Conservation (phyloP, 2,113 vertebrate species). For the Cyprinodon tularosa region DNA sequence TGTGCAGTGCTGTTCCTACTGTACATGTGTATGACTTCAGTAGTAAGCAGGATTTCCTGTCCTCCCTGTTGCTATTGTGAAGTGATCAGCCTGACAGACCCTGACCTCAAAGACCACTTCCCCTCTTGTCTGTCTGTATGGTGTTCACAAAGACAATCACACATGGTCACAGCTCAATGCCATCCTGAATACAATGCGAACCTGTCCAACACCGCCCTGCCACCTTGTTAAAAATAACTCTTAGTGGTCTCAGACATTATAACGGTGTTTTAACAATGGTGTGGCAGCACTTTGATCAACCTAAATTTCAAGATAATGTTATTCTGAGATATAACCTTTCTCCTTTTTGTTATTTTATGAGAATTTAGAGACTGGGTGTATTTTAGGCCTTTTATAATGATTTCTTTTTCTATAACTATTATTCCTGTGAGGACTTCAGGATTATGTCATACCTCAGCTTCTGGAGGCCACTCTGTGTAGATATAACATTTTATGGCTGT, state of each 20-base stretch:
- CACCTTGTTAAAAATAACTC: slow-evolving; percentile 73
- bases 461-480: background rate
- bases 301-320: slow-evolving; percentile 39
- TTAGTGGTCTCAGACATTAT: slow-evolving; percentile 27
- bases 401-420: background rate
- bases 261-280: slow-evolving; percentile 63
- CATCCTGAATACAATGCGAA: slow-evolving; percentile 70
- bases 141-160: slow-evolving; percentile 20
- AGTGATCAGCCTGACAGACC: slow-evolving; percentile 64
- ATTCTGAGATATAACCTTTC: slow-evolving; percentile 20
- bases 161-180: slow-evolving; percentile 32
- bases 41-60: slow-evolving; percentile 79
- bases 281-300: slow-evolving; percentile 57
- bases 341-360: background rate
- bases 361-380: background rate
- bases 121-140: slow-evolving; percentile 46
- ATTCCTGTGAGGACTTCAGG: background rate
- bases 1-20: slow-evolving; percentile 1
- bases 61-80: slow-evolving; percentile 74
- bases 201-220: slow-evolving; percentile 53
- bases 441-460: background rate
- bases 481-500: background rate
- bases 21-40: slow-evolving; percentile 25
- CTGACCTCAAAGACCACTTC: slow-evolving; percentile 71
- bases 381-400: background rate